Evolutionary conservation across 1,140 invertebrate species (phyloP).

Genomic region (Sinella curviseta): DNA sequence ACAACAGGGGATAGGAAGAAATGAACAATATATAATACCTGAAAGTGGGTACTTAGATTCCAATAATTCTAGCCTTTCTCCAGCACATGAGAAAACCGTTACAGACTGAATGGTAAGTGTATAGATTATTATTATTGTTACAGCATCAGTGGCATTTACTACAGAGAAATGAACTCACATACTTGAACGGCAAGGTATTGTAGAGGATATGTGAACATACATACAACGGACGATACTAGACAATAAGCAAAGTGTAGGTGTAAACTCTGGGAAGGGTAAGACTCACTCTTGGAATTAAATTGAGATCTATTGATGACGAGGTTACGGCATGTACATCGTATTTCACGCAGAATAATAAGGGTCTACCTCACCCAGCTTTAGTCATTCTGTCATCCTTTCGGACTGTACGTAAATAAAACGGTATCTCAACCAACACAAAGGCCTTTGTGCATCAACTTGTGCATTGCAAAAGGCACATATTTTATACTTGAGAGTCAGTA

Average conservation of each 20-base stretch:
- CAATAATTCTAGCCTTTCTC: too few relatives aligned
- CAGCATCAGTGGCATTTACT: not conserved
- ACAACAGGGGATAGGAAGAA: too few relatives aligned
- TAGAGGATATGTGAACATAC: too few relatives aligned
- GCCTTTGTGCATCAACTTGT: too few relatives aligned
- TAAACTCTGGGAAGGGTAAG: not conserved
- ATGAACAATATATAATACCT: not conserved
- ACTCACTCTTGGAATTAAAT: not conserved
- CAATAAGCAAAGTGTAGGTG: not conserved
- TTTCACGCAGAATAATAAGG: not conserved
- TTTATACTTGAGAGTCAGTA: not conserved
- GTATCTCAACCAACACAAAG: too few relatives aligned
- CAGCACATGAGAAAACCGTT: too few relatives aligned
- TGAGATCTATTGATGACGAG: slow-evolving; percentile 24
- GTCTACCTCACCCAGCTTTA: not conserved
- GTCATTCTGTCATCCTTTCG: not conserved
- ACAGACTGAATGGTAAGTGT: too few relatives aligned
- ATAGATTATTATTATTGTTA: too few relatives aligned
- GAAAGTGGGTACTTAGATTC: not conserved
- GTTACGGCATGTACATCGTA: slow-evolving; percentile 16
- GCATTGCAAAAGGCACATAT: too few relatives aligned
- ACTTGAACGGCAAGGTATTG: too few relatives aligned
- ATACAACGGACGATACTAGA: not conserved
- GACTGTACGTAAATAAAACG: not conserved
- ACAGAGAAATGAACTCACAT: not conserved